Percentiles rank a stretch among this genome's conserved stretches.
Evolutionary conservation across 2,113 vertebrate species (phyloP).

Genomic region (Nasalis larvatus): DNA sequence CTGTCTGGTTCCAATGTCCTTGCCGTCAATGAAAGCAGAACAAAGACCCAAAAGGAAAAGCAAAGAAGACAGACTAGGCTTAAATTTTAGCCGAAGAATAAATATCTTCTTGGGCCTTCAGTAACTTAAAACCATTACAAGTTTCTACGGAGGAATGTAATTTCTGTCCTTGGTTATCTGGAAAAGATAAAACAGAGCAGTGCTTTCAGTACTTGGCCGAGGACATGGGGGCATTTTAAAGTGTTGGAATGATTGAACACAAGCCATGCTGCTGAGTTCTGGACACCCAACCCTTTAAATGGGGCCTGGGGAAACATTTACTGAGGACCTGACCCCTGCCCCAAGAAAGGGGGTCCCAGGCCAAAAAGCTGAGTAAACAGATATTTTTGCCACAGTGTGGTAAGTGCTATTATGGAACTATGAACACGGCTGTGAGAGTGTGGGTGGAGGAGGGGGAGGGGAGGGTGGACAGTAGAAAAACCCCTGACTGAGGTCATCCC

Average conservation of each 20-base stretch:
- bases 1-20: not conserved
- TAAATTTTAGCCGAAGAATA: not conserved
- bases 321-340: not conserved
- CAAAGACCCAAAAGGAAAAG: not conserved
- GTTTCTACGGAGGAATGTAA: not conserved
- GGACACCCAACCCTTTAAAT: not conserved
- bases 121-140: slow-evolving; percentile 23
- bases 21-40: not conserved
- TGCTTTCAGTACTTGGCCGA: not conserved
- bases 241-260: slow-evolving; percentile 42
- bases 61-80: not conserved
- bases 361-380: not conserved
- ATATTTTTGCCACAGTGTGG: not conserved
- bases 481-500: slow-evolving; percentile 12
- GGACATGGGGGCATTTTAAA: not conserved
- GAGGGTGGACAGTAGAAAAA: not conserved
- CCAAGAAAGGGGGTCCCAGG: not conserved
- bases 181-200: slow-evolving; percentile 43
- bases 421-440: not conserved
- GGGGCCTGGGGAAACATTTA: not conserved
- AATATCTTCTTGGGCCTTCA: not conserved
- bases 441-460: not conserved
- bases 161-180: slow-evolving; percentile 43
- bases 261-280: not conserved
- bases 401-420: slow-evolving; percentile 46